phyloP scores from a whole-genome alignment of 2,113 vertebrate genomes.

The Elaphurus davidianus region DNA sequence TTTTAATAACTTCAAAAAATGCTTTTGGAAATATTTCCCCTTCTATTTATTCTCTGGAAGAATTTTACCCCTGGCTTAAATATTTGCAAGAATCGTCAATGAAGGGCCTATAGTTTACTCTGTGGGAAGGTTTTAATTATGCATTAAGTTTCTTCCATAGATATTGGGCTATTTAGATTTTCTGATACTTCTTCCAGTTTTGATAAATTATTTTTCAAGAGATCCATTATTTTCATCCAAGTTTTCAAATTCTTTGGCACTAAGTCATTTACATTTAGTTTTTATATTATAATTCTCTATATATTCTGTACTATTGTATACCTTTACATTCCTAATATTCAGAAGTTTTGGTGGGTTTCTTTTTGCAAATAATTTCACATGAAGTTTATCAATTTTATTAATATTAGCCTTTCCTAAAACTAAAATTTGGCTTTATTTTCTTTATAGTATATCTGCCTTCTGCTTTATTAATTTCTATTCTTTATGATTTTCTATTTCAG shows the following conservation, averaged over 20 bases:
- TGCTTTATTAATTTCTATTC: not conserved
- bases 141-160: not conserved
- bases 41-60: not conserved
- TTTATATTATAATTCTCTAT: not conserved
- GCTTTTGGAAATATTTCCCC: not conserved
- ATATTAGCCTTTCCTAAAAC: not conserved
- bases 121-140: not conserved
- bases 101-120: not conserved
- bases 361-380: not conserved
- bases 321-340: not conserved
- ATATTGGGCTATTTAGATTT: not conserved
- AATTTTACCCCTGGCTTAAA: not conserved
- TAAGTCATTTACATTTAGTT: not conserved
- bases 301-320: not conserved
- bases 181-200: not conserved
- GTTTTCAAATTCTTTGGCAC: not conserved
- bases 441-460: not conserved
- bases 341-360: not conserved
- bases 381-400: not conserved
- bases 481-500: not conserved
- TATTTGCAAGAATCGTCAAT: not conserved
- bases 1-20: not conserved
- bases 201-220: not conserved
- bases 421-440: not conserved
- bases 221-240: not conserved